A percentile compares a stretch with the other conserved stretches of the same genome.
phyloP scores from a whole-genome alignment of 1,140 invertebrate genomes.

The Doryteuthis pealeii region DNA sequence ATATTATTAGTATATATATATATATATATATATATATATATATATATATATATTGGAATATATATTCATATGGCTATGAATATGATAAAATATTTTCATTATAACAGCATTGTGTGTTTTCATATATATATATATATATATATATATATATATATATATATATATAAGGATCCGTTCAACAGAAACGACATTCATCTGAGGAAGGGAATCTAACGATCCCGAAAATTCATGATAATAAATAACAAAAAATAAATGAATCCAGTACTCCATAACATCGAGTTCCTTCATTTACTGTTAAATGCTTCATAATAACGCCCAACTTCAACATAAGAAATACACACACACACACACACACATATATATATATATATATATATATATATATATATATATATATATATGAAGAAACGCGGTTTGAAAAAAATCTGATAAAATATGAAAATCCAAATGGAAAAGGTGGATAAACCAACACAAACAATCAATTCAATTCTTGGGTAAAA shows the following conservation, averaged over 20 bases:
- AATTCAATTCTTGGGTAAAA: not conserved
- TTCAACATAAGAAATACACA: not conserved
- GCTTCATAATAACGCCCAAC: too few relatives aligned
- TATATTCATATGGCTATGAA: not conserved
- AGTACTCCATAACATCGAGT: too few relatives aligned
- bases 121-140: conserved; percentile 1
- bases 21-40: not conserved
- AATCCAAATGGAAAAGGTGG: not conserved
- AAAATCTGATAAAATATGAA: too few relatives aligned
- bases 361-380: not conserved
- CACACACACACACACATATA: not conserved
- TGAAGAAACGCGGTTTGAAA: not conserved
- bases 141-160: not conserved
- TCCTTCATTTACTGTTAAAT: too few relatives aligned
- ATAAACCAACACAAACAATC: too few relatives aligned
- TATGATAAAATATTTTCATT: not conserved
- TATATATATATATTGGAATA: too few relatives aligned
- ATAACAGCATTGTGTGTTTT: not conserved
- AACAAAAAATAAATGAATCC: too few relatives aligned
- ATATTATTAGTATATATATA: too few relatives aligned
- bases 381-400: conserved; percentile 1
- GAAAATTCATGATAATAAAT: too few relatives aligned
- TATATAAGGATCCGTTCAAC: too few relatives aligned
- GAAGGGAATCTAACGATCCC: too few relatives aligned
- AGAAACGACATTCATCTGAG: too few relatives aligned